These are phyloP conservation scores for Semibalanus balanoides DNA, from an alignment of 1,140 invertebrate species.

Conservation along the genomic window DNA sequence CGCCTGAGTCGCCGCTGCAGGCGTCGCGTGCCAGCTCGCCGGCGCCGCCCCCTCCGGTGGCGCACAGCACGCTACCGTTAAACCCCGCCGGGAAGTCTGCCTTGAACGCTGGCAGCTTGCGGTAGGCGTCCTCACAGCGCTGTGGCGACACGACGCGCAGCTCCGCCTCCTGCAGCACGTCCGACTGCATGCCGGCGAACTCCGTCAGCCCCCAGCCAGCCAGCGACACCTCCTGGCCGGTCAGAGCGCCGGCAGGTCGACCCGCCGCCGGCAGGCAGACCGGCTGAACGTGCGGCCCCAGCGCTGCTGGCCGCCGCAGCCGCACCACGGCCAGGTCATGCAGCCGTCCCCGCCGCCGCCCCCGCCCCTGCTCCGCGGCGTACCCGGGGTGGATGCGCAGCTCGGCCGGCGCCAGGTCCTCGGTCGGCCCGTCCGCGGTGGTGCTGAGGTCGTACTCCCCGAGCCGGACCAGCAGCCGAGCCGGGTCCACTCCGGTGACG, in stretches of 20 bases:
- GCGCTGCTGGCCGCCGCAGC: not conserved
- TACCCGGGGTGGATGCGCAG: not conserved
- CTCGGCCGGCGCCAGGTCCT: not conserved
- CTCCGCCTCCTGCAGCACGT: not conserved
- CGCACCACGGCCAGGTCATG: not conserved
- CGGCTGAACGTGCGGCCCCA: not conserved
- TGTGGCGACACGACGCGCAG: not conserved
- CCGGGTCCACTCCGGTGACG: not conserved
- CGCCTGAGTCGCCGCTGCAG: slow-evolving; percentile 55
- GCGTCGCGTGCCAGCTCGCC: not conserved
- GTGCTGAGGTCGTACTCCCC: not conserved
- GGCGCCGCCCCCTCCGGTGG: too few species aligned
- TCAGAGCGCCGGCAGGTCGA: not conserved
- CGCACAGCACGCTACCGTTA: not conserved
- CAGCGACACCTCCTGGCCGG: not conserved
- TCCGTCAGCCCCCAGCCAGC: not conserved
- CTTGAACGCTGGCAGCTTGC: not conserved
- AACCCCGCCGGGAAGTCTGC: not conserved
- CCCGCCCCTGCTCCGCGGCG: too few species aligned
- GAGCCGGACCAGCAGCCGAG: not conserved
- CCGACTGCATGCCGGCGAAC: not conserved
- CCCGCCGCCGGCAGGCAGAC: not conserved
- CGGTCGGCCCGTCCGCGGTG: not conserved
- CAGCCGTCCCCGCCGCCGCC: too few species aligned
- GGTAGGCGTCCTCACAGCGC: not conserved